Base-by-base conservation (phyloP, 2,113 vertebrate genomes). In the Patagioenas fasciata region DNA sequence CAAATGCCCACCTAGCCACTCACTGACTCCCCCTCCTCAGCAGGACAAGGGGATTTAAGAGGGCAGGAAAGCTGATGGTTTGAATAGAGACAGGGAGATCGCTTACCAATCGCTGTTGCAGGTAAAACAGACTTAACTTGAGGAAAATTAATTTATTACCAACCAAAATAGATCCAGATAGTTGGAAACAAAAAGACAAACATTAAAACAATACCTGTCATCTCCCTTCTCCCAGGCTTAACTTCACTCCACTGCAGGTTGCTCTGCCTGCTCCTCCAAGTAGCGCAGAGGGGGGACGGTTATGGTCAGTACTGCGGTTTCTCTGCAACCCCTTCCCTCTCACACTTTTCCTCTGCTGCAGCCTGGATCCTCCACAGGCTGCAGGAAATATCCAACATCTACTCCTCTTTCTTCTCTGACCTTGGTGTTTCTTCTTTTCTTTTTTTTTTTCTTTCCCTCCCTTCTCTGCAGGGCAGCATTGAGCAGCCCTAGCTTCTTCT, bases 281-380 rank as follows among this genome's bases (percentile, higher is more conserved):
- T 21, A 18, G 16, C 5, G 17, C 10, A 44, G 11, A 10, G 3
- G 3, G 3, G 23, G 8, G 5, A 15, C 8, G 3, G 9, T 10
- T 38, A 48, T 26, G 18, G 17, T 7, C 20, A 32, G 4, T 21
- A 60, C 3, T 80, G 34, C 4, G 1, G 8, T 28, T 26, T 65
- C 19, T 64, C 25, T 65, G 11, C 21, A 50, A 4, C 14, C 56
- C 5, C 54, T 47, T 85, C 34, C 8, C 73, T 82, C 32, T 66
- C 48, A 17, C 4, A 12, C 5, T 23, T 29, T 71, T 56, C 2
- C 11, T 15, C 23, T 80, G 23, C 8, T 75, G 26, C 40, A 79
- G 23, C 4, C 13, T 12, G 5, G 9, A 5, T 74, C 7, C 13
- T 70, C 14, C 31, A 32, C 8, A 58, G 47, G 8, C 13, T 71